Evolutionary conservation across 2,888 invertebrate genomes (phyloP), one percentile per base, ranked within the genome.

Genomic region (Hemistola chrysoprasaria): DNA sequence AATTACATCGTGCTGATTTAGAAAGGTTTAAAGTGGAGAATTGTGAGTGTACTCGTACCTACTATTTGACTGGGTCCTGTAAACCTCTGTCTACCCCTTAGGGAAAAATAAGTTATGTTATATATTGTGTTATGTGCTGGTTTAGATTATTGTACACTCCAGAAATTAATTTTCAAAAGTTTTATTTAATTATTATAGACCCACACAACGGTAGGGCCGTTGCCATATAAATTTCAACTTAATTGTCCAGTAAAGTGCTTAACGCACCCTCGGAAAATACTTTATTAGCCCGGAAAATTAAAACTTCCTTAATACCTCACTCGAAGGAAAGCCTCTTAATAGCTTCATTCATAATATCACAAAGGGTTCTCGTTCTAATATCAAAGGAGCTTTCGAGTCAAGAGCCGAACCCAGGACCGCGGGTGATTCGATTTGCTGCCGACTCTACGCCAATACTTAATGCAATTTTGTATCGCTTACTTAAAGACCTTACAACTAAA

Each of bases 341-440:
- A 41, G 33, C 45, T 30, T 35, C 37, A 44, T 46, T 44, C 41
- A 44, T 54, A 50, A 60, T 48, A 61, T 62, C 57, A 62, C 56
- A 66, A 65, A 70, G 61, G 67, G 65, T 59, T 64, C 63, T 62
- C 50, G 48, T 71, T 65, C 71, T 74, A 74, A n/a, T n/a, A n/a
- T n/a, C n/a, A n/a, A 76, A 75, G 71, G 59, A 54, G 41, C 45
- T 53, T 51, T 58, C 45, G 53, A 67, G 60, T 62, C 62, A 57
- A 57, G 68, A 71, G 55, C 66, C 62, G 50, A 66, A 71, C 65
- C 54, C 67, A 59, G 62, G 61, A 64, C 63, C 62, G 65, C 63
- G 64, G 63, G 56, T 74, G 79, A 80, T 77, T 73, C 62, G 58
- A 78, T 79, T 80, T 73, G 51, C 59, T 55, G 47, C 57, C 59